Evolutionary conservation across 2,113 vertebrate genomes (phyloP).

Genomic region (Zapus hudsonius): DNA sequence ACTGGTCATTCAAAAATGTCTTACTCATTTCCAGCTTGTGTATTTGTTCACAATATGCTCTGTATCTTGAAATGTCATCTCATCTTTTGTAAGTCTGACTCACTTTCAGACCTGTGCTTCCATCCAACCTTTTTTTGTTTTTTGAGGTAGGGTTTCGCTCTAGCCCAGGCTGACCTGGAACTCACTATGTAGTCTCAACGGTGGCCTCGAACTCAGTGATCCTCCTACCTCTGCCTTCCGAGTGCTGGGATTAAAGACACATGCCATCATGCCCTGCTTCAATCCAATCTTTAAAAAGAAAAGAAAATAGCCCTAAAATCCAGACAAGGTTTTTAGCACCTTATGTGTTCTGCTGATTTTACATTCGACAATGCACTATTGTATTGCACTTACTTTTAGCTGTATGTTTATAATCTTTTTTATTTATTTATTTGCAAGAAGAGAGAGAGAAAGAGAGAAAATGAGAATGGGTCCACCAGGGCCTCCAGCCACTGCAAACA

Average conservation of each 20-base stretch:
- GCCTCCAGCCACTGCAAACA: too few species aligned
- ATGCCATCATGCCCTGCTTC: too few species aligned
- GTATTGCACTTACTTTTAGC: neutral
- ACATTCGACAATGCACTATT: neutral
- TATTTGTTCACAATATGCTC: neutral
- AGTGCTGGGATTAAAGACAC: too few species aligned
- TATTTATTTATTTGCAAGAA: too few species aligned
- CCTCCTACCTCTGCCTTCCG: too few species aligned
- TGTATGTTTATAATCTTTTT: neutral
- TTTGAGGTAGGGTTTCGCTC: too few species aligned
- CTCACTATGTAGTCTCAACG: too few species aligned
- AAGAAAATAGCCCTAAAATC: neutral
- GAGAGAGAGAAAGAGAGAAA: too few species aligned
- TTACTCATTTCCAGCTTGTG: neutral
- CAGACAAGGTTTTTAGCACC: neutral
- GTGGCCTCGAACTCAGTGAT: too few species aligned
- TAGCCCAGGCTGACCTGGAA: too few species aligned
- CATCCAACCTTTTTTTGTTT: neutral
- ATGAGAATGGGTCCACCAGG: too few species aligned
- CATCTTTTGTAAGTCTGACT: neutral
- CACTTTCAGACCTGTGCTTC: neutral
- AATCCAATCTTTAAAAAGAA: too few species aligned
- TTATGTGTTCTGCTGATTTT: neutral
- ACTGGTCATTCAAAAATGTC: neutral
- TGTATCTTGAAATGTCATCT: neutral